Base-by-base conservation (phyloP, 2,113 vertebrate genomes). In the human region DNA sequence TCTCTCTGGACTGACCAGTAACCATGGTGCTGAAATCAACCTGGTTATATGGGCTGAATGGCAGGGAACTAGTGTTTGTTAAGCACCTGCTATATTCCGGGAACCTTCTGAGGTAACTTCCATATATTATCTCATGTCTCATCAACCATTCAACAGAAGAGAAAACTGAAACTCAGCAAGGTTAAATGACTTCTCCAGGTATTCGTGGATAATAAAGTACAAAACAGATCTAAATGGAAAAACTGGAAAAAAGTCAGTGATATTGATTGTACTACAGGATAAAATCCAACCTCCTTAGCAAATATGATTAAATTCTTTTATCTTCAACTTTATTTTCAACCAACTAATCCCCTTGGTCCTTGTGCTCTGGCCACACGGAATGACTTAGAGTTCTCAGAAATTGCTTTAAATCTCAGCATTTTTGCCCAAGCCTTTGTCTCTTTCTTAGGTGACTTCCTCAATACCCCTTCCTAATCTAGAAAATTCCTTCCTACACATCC, bases 21-120 rank as follows among this genome's bases (percentile, higher is more conserved):
- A n/a, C 72, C 10, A 6, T 5, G 43, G 55, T 70, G 48, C 87
- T 95, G 87, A 97, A 95, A 96, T 70, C 72, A 94, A 61, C 72
- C 92, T 25, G 9, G 17, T 0, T 45, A 22, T 0, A n/a, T 18
- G 4, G 35, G 16, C 35, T 38, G 43, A 57, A 73, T 30, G 17
- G 57, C 96, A 81, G 40, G n/a, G 10, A 87, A 92, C 9, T 10
- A 43, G 89, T 3, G 6, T 86, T 92, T 76, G 43, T 20, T 52
- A 64, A 81, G 22, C 43, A 86, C 16, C 45, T 76, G 12, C 16
- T 76, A 73, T n/a, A 79, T 73, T 48, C 2, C 32, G 66, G 61
- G 38, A 70, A n/a, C 0, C 10, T 95, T 96, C 57, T 43, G 43
- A 78, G 27, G 45, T 73, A 8, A 40, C 11, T 52, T 96, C 10